Percentiles rank a stretch among this genome's conserved stretches.
Conservation (phyloP, 2,113 vertebrate genomes). For the Hydrolagus affinis region DNA sequence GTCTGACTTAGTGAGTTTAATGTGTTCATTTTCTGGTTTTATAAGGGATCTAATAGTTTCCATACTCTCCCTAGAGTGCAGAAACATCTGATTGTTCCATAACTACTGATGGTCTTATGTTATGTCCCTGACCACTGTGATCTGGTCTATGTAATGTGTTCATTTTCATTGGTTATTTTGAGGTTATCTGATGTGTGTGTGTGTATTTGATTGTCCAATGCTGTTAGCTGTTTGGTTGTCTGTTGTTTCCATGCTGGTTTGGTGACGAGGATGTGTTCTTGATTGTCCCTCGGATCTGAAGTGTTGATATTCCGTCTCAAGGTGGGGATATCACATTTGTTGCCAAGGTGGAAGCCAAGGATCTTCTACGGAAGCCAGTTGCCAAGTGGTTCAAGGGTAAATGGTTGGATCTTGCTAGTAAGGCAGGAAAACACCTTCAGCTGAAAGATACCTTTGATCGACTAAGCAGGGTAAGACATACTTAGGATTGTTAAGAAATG, state of each 20-base stretch:
- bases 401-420: conserved; percentile 98
- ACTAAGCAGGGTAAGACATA: conserved; percentile 64
- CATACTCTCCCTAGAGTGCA: too few relatives aligned
- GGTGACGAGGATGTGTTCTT: too few relatives aligned
- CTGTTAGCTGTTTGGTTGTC: background rate
- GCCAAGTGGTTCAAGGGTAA: conserved; percentile 98
- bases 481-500: background rate
- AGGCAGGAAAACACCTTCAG: conserved; percentile 92
- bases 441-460: conserved; percentile 92
- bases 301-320: conserved; percentile 44
- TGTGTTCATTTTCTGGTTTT: too few relatives aligned
- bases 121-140: too few relatives aligned
- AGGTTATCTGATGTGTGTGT: background rate
- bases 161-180: background rate
- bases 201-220: background rate
- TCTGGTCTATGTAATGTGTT: too few relatives aligned
- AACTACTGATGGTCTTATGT: too few relatives aligned
- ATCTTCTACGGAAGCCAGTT: conserved; percentile 86
- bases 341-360: conserved; percentile 92
- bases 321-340: conserved; percentile 82
- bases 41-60: too few relatives aligned
- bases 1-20: too few relatives aligned
- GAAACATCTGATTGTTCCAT: too few relatives aligned
- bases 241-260: too few relatives aligned
- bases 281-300: background rate